A percentile compares a stretch with the other conserved stretches of the same genome.
These are phyloP conservation scores for Marasmarcha lunaedactyla DNA, from an alignment of 2,888 invertebrate genomes.

Conservation along the genomic window DNA sequence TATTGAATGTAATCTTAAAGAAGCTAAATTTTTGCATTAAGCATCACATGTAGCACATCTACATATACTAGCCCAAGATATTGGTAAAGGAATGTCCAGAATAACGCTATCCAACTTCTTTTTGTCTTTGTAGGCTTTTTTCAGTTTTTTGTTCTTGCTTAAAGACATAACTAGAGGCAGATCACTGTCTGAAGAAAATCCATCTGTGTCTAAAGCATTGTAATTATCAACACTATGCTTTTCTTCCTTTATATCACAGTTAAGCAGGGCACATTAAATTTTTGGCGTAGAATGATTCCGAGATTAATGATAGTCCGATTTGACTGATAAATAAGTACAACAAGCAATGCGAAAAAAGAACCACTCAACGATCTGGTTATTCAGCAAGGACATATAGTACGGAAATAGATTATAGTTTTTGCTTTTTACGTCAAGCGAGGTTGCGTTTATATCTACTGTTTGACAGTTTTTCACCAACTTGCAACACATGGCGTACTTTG, in stretches of 20 bases:
- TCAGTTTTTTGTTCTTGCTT: conserved; percentile 30
- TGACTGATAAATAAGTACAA: too few species aligned
- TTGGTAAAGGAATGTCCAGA: conserved; percentile 10
- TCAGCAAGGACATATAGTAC: too few species aligned
- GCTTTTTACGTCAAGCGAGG: too few species aligned
- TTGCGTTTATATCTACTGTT: too few species aligned
- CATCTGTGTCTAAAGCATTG: conserved; percentile 15
- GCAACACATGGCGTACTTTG: too few species aligned
- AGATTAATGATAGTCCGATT: too few species aligned
- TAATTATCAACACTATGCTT: conserved; percentile 23
- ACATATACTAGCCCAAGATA: conserved; percentile 50
- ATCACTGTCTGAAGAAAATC: conserved; percentile 42
- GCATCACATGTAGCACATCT: conserved; percentile 52
- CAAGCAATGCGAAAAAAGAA: too few species aligned
- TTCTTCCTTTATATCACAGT: conserved; percentile 41
- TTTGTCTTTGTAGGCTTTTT: conserved; percentile 18
- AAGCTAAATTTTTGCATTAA: conserved; percentile 42
- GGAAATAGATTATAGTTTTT: too few species aligned
- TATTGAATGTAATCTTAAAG: conserved; percentile 42
- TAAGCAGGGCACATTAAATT: too few species aligned
- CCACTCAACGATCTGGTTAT: too few species aligned
- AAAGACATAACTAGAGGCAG: conserved; percentile 29
- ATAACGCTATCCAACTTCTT: conserved; percentile 5
- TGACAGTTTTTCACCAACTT: too few species aligned
- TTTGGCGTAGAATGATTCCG: too few species aligned